These are phyloP conservation scores for Crocallis elinguaria DNA, from an alignment of 2,888 invertebrate species.

Conservation along the genomic window DNA sequence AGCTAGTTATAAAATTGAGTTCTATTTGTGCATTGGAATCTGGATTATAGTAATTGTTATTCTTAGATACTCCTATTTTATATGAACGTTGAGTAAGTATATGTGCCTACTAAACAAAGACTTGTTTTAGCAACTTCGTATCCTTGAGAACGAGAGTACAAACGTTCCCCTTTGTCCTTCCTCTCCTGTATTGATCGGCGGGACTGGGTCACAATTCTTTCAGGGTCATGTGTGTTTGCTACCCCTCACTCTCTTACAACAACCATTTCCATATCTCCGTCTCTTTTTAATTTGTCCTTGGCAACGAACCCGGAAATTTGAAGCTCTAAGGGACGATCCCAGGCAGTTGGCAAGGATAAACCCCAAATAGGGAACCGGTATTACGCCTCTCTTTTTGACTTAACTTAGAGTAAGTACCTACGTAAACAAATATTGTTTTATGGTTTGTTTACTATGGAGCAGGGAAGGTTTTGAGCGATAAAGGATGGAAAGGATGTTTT, in stretches of 20 bases:
- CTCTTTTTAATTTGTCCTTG: constrained; percentile 50
- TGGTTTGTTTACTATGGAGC: constrained; percentile 12
- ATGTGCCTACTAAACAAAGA: neutral
- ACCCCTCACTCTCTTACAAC: constrained; percentile 45
- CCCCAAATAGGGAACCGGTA: constrained; percentile 9
- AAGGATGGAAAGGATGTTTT: neutral
- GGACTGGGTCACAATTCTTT: constrained; percentile 58
- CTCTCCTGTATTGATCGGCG: constrained; percentile 58
- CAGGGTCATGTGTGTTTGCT: constrained; percentile 68
- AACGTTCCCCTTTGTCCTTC: constrained; percentile 17
- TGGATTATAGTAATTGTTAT: no score
- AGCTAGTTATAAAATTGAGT: no score
- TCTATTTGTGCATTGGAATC: neutral
- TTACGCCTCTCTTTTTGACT: constrained; percentile 2
- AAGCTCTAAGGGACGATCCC: constrained; percentile 27
- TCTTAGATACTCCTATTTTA: no score
- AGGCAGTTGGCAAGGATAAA: constrained; percentile 26
- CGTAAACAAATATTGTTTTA: constrained; percentile 5
- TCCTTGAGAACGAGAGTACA: neutral
- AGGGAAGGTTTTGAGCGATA: neutral
- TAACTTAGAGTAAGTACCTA: neutral
- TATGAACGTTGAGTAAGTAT: no score
- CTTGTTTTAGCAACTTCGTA: neutral
- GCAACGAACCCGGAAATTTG: constrained; percentile 48
- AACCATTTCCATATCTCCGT: constrained; percentile 28